Evolutionary conservation across 2,113 vertebrate species (phyloP), one percentile per base, ranked within the genome.

Genomic region (Neomonachus schauinslandi): DNA sequence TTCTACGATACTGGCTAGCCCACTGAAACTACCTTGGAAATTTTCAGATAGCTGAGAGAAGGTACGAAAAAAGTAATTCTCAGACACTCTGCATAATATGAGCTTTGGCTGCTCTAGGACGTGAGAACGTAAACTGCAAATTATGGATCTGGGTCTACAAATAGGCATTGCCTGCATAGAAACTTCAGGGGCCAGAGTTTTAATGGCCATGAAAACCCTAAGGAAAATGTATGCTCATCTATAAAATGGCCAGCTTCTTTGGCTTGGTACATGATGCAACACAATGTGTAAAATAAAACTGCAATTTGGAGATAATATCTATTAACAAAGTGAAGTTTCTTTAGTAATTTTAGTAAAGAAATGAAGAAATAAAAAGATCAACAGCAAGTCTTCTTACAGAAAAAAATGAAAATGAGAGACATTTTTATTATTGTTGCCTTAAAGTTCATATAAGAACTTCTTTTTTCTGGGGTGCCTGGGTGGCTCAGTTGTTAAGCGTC

Each of bases 271-370:
- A 74, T 53, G 2, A 61, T 42, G 46, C 8, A 13, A 89, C 39
- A n/a, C 16, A 36, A 57, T 39, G 33, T 14, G 22, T 26, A 94
- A 93, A 84, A 51, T 88, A 76, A 72, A 80, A 69, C 18, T 71
- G 26, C 10, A 95, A 76, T 59, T 97, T 84, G 88, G 12, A 89
- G 18, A 4, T 92, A 80, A 61, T 42, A 71, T 2, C 7, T 86
- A 95, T 79, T 92, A 89, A 91, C 59, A 10, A 77, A 81, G 12
- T n/a, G 7, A 53, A 26, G 6, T 51, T 81, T 91, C n/a, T 39
- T 61, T 86, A 74, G 33, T 69, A 89, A 80, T 94, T 81, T 90
- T 71, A 96, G 15, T 84, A 86, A 94, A 95, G 0, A 85, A 49
- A 76, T 61, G 63, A 42, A 42, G 33, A 31, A 82, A 81, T 39